Evolutionary conservation across 2,113 vertebrate genomes (phyloP).

Genomic region (Cercopithecus mona): DNA sequence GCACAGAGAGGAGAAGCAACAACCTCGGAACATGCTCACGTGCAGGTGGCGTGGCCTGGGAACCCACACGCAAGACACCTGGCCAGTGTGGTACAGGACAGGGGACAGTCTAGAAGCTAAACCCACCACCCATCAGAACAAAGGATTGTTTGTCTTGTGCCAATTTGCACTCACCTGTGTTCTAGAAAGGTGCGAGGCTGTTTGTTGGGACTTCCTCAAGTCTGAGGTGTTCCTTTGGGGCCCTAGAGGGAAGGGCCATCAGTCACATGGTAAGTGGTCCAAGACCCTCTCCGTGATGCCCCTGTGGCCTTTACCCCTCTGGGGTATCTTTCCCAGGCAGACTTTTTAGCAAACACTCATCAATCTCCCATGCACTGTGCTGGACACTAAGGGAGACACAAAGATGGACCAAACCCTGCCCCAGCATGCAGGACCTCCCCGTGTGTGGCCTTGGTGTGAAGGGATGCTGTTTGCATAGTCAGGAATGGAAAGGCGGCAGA

Average conservation of each 20-base stretch:
- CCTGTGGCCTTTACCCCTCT: not conserved
- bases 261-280: not conserved
- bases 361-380: not conserved
- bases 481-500: too few relatives aligned
- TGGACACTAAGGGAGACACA: not conserved
- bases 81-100: rapidly evolving
- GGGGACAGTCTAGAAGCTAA: not conserved
- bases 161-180: not conserved
- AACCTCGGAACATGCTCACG: not conserved
- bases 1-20: not conserved
- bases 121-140: not conserved
- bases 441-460: not conserved
- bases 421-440: not conserved
- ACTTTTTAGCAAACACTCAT: not conserved
- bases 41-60: not conserved
- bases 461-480: rapidly evolving
- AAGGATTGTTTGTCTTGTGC: not conserved
- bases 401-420: not conserved
- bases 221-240: not conserved
- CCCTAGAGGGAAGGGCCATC: not conserved
- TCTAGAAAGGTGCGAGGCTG: not conserved
- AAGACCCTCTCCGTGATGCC: not conserved
- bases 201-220: not conserved
- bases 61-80: not conserved
- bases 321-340: not conserved